Evolutionary conservation across 1,140 invertebrate species (phyloP), one percentile per base, ranked within the genome.

Genomic region (Diprion similis): DNA sequence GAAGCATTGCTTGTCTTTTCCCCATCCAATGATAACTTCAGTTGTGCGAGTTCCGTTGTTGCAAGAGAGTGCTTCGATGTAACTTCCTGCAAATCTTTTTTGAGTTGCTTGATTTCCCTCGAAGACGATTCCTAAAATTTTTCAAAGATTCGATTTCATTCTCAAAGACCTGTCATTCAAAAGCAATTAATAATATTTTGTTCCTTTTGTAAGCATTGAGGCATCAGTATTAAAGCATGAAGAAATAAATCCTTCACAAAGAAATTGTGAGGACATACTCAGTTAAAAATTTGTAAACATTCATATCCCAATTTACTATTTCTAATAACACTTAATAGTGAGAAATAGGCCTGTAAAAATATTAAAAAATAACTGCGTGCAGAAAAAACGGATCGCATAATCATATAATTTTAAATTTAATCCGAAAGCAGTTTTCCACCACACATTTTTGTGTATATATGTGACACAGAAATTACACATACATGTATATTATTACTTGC

Each of bases 71-170:
- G 65, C 67, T 81, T 80, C 8, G 75, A 73, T 0, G 71, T 81
- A 0, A 76, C 24, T 65, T 86, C 87, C 75, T 89, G 87, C 37
- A 91, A 73, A 0, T 89, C 84, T 8, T 82, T 80, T 17, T 81
- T 79, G 46, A 91, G 72, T 17, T 85, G 78, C 17, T 78, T 81
- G 51, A 90, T 89, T 75, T 91, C 86, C 71, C 87, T 84, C 0
- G 79, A 82, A 1, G 90, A 84, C 10, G 77, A 79, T 76, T 86
- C 82, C 87, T 87, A 78, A 18, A 18, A 37, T 37, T 37, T 37
- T 37, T 37, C 24, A 37, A 37, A 37, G 1, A 37, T 37, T 37
- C 1, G 24, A 37, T 37, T 3, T 37, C 24, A 37, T 37, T 37
- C 24, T 37, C 24, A 37, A 37, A 37, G 24, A 37, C 24, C 24